These are phyloP conservation scores for Coenonympha arcania DNA, from an alignment of 2,888 invertebrate genomes.

Conservation along the genomic window DNA sequence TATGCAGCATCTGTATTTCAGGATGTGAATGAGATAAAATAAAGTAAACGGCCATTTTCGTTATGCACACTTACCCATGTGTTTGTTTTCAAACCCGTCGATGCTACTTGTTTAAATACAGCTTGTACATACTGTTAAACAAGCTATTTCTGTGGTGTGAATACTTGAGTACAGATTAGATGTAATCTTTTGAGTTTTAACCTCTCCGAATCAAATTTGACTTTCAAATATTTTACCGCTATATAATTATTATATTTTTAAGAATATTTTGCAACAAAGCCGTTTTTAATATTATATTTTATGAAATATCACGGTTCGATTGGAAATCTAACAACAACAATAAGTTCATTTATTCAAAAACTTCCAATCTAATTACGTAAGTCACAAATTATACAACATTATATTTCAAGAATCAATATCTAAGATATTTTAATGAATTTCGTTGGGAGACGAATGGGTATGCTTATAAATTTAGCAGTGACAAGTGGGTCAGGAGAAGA, in stretches of 20 bases:
- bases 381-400: background rate
- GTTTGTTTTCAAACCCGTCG: conserved; percentile 21
- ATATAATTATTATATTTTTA: too few relatives aligned
- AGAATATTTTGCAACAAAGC: too few relatives aligned
- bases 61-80: conserved; percentile 23
- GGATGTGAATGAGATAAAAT: conserved; percentile 21
- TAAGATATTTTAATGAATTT: background rate
- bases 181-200: conserved; percentile 8
- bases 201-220: background rate
- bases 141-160: conserved; percentile 18
- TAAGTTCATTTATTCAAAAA: too few relatives aligned
- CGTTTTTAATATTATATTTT: too few relatives aligned
- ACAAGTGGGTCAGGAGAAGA: conserved; percentile 43
- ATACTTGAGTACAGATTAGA: conserved; percentile 8
- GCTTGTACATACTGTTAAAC: conserved; percentile 22
- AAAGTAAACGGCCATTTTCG: conserved; percentile 16
- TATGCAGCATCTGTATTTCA: conserved; percentile 9
- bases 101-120: conserved; percentile 24
- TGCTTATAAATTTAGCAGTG: conserved; percentile 42
- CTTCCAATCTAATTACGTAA: too few relatives aligned
- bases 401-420: background rate
- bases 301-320: too few relatives aligned
- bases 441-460: background rate
- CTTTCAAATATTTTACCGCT: too few relatives aligned
- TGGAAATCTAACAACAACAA: too few relatives aligned